Conservation (phyloP, 1,140 invertebrate genomes). For the Heliothis subflexa region DNA sequence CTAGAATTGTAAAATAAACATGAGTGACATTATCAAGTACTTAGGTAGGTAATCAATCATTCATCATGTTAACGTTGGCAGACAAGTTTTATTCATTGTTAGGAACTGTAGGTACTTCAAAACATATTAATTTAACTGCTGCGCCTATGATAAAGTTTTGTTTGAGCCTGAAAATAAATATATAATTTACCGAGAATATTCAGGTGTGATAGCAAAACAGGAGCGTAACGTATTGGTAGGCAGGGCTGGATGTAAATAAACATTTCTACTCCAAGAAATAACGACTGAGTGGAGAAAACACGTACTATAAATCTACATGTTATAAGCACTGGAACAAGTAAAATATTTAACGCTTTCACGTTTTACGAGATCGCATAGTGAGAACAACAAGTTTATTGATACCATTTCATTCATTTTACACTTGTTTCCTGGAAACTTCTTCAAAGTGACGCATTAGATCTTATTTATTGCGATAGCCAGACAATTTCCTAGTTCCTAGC, state of each 20-base stretch:
- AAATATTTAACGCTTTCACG: constrained; percentile 29
- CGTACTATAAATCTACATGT: not conserved
- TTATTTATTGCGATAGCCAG: not conserved
- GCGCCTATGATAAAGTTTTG: too few relatives aligned
- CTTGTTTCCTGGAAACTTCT: not conserved
- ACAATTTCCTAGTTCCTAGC: not conserved
- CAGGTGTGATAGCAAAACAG: too few relatives aligned
- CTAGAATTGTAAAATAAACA: not conserved
- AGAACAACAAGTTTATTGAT: constrained; percentile 19
- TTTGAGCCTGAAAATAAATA: too few relatives aligned
- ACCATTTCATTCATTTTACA: constrained; percentile 9
- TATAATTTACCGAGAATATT: too few relatives aligned
- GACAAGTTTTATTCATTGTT: too few relatives aligned
- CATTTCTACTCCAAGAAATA: not conserved
- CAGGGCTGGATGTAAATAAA: too few relatives aligned
- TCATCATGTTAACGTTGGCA: not conserved
- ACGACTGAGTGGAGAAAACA: not conserved
- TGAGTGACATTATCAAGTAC: not conserved
- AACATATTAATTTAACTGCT: too few relatives aligned
- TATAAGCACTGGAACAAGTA: not conserved
- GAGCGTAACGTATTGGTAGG: too few relatives aligned
- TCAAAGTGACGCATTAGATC: not conserved
- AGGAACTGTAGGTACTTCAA: too few relatives aligned
- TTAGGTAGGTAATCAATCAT: not conserved
- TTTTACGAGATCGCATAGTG: constrained; percentile 19